Evolutionary conservation across 2,888 invertebrate species (phyloP).

Genomic region (Rhingia rostrata): DNA sequence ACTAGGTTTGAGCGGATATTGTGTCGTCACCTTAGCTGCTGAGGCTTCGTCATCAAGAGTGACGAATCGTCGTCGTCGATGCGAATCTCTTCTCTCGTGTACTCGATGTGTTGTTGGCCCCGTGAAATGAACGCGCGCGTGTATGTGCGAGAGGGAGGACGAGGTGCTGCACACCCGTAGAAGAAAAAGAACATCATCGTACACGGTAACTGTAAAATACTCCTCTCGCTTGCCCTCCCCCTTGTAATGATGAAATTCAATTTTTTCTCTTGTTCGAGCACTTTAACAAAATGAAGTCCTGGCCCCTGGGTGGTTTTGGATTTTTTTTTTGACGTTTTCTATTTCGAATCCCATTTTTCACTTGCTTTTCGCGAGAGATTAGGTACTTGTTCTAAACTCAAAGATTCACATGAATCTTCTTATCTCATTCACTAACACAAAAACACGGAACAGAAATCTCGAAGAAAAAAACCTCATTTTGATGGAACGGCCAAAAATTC

Average conservation of each 20-base stretch:
- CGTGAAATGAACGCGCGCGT: constrained; percentile 11
- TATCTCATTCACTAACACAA: constrained; percentile 41
- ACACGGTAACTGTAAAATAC: constrained; percentile 47
- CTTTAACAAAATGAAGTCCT: constrained; percentile 48
- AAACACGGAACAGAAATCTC: constrained; percentile 34
- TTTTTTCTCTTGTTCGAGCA: neutral
- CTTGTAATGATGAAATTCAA: constrained; percentile 1
- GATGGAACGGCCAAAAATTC: constrained; percentile 29
- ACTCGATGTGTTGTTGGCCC: too few relatives aligned
- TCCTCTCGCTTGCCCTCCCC: neutral
- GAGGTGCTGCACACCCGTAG: neutral
- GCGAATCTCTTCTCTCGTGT: neutral
- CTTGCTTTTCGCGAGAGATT: constrained; percentile 21
- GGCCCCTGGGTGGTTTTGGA: neutral
- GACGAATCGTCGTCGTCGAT: constrained; percentile 24
- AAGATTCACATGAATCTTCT: constrained; percentile 23
- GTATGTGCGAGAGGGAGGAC: neutral
- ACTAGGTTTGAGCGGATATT: neutral
- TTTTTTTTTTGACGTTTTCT: neutral
- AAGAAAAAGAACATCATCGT: neutral
- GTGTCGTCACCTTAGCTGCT: constrained; percentile 18
- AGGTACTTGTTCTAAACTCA: constrained; percentile 11
- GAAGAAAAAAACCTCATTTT: constrained; percentile 34
- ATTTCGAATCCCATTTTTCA: constrained; percentile 39
- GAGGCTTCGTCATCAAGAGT: constrained; percentile 13